Base-by-base conservation (phyloP, 2,113 vertebrate species). In the Naja naja region DNA sequence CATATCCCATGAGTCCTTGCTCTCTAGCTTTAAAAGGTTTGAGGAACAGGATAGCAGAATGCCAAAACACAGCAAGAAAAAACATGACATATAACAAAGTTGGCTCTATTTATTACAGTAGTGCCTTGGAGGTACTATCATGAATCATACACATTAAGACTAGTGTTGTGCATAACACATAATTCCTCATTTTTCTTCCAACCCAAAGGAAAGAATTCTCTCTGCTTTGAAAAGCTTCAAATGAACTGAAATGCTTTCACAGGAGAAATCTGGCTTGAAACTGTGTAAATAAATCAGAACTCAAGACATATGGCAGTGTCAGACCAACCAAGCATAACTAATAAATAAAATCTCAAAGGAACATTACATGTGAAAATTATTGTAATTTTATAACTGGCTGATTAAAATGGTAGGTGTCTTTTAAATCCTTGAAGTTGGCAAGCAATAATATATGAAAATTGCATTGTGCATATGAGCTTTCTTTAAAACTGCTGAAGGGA, bases 301-400 rank as follows among this genome's bases (percentile, higher is more conserved):
- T 49, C 53, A 25, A 25, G 27, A 94, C 94, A 85, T 94, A 94
- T 53, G 60, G 22, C 5, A n/a, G 86, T 30, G 22, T 3, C 52
- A 5, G 49, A 94, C 43, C 91, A 93, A 94, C 52, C n/a, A 27
- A 49, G 85, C 69, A 64, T 58, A 60, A 6, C 25, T 49, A 85
- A 53, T 58, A 34, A 56, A 56, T 81, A 8, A 23, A 74, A 92
- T 64, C 69, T 52, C 69, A 92, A 69, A 54, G 89, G 87, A 94
- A 93, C 45, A 89, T 11, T 27, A 34, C 6, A 91, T 49, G 56
- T 93, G 16, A 64, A 92, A 89, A 92, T 30, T 16, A 9, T 89
- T 14, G 87, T 22, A 53, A 49, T 58, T n/a, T 39, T 54, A 87
- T 11, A 23, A 89, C 5, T 1, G 69, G 27, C 0, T 0, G 14